Evolutionary conservation across 2,888 invertebrate genomes (phyloP), one percentile per base, ranked within the genome.

Genomic region (Cheiracanthium punctorium): DNA sequence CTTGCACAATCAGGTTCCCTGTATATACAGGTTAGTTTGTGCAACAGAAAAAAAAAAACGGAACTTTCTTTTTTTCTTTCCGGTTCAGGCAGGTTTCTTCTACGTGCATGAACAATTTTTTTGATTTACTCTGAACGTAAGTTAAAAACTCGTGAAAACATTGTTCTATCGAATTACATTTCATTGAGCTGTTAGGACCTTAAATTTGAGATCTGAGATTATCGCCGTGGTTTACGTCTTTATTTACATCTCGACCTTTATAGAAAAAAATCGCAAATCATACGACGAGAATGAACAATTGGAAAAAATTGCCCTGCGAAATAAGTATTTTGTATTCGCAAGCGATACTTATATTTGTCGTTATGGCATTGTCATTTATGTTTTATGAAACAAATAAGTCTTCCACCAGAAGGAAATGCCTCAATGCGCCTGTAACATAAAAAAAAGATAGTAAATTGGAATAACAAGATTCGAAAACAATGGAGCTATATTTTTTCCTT

Each of bases 311-410:
- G n/a, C 64, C 10, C 65, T 30, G 72, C 32, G 14, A 69, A 84
- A 79, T 84, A 74, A 79, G 84, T 84, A 84, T 79, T 84, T 84
- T 84, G 84, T 84, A 84, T 84, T 84, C 84, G 79, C 79, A 84
- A 84, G 74, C 67, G 84, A 71, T 84, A 79, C 79, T 84, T 84
- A 84, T 30, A 67, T 69, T 41, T 37, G 74, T 77, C 84, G 84
- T 79, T 84, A 79, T 41, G 20, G 79, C 74, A 84, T 79, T 79
- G 84, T 84, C 84, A 79, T 84, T 84, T 84, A 79, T 84, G 74
- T 79, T 84, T 84, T 79, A 84, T 79, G 84, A 79, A 79, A 84
- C 79, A 84, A 70, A 84, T 84, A 84, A 73, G 52, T 84, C 84
- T 84, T 69, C 52, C 52, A 71, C 24, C n/a, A 41, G 58, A 74